These are phyloP conservation scores for Drosophila neocordata DNA, from an alignment of 1,140 invertebrate species.

Conservation along the genomic window DNA sequence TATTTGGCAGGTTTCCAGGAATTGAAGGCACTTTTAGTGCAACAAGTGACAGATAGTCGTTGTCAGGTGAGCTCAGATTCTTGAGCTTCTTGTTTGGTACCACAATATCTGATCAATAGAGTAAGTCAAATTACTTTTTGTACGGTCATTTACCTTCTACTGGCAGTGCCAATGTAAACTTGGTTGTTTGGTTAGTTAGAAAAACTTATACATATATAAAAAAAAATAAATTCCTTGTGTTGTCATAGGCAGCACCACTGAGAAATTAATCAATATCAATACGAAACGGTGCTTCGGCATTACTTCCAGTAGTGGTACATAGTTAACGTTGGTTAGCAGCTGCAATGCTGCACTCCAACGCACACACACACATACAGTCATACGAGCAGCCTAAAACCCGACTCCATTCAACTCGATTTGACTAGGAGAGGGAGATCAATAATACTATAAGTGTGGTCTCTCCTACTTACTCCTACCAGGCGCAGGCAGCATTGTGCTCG, in stretches of 20 bases:
- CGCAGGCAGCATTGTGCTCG: conserved; percentile 17
- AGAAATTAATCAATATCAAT: conserved; percentile 15
- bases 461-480: conserved; percentile 15
- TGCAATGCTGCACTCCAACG: conserved; percentile 18
- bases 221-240: not conserved
- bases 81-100: not conserved
- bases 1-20: conserved; percentile 20
- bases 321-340: conserved; percentile 8
- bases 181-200: not conserved
- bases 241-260: conserved; percentile 2
- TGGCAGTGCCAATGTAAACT: not conserved
- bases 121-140: conserved; percentile 18
- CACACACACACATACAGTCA: conserved; percentile 7
- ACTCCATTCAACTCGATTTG: conserved; percentile 4
- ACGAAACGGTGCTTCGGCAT: conserved; percentile 7
- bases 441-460: conserved; percentile 17
- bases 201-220: not conserved
- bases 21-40: conserved; percentile 13
- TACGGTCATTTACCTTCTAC: conserved; percentile 14
- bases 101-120: conserved; percentile 13
- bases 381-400: not conserved
- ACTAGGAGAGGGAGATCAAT: conserved; percentile 17
- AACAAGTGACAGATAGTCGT: conserved; percentile 21
- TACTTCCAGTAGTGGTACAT: conserved; percentile 13
- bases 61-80: conserved; percentile 7